Evolutionary conservation across 2,888 invertebrate genomes (phyloP).

Genomic region (Drosophila paramelanica): DNA sequence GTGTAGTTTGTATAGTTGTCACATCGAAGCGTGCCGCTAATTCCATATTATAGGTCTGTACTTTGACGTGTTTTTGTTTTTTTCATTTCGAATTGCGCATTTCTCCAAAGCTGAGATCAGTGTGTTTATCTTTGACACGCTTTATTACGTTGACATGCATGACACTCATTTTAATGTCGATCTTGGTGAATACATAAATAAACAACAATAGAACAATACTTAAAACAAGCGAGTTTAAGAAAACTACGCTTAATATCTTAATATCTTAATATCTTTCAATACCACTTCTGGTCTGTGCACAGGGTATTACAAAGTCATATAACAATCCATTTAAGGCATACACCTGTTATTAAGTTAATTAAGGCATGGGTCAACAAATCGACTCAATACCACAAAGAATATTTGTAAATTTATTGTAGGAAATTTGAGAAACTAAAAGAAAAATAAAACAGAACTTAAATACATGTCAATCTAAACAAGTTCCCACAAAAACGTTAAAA

Average conservation of each 20-base stretch:
- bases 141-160: conserved; percentile 60
- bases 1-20: conserved; percentile 17
- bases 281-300: background rate
- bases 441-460: conserved; percentile 4
- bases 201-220: background rate
- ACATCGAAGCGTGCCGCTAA: conserved; percentile 45
- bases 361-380: conserved; percentile 18
- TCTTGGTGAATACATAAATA: conserved; percentile 1
- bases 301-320: conserved; percentile 14
- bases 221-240: too few species aligned
- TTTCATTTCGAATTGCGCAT: conserved; percentile 38
- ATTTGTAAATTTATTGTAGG: conserved; percentile 2
- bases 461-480: conserved; percentile 28
- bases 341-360: conserved; percentile 36
- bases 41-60: conserved; percentile 17
- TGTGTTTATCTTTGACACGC: conserved; percentile 12
- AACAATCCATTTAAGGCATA: background rate
- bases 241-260: too few species aligned
- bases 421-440: conserved; percentile 18
- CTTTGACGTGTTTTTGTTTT: conserved; percentile 1
- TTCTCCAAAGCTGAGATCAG: conserved; percentile 12
- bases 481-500: conserved; percentile 11
- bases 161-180: conserved; percentile 34
- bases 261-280: too few species aligned
- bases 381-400: conserved; percentile 7